Evolutionary conservation across 2,888 invertebrate genomes (phyloP).

Genomic region (Pseudoips prasinana): DNA sequence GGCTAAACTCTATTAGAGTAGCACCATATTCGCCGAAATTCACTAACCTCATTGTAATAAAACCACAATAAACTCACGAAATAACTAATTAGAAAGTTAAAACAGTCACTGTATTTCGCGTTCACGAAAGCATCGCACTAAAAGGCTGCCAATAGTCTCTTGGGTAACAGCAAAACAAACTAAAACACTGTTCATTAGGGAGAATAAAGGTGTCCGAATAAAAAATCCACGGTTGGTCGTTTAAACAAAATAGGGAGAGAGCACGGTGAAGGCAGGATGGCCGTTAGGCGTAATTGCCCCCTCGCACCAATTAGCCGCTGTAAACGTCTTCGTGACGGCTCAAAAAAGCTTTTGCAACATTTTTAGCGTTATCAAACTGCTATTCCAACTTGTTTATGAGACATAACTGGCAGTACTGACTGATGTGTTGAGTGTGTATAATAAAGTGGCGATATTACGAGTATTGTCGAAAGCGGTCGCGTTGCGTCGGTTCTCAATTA

Average conservation of each 20-base stretch:
- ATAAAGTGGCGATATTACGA: not conserved
- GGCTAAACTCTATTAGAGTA: too few species aligned
- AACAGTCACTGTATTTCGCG: too few species aligned
- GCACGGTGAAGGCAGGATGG: constrained; percentile 19
- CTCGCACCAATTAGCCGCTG: constrained; percentile 55
- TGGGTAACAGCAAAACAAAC: constrained; percentile 16
- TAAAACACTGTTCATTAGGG: constrained; percentile 27
- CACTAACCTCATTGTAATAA: too few species aligned
- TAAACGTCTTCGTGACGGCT: constrained; percentile 52
- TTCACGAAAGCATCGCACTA: not conserved
- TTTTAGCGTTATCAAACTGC: constrained; percentile 40
- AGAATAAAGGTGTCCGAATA: constrained; percentile 26
- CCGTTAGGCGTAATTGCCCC: constrained; percentile 55
- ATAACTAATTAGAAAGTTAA: too few species aligned
- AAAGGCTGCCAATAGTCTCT: not conserved
- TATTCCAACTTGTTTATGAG: constrained; percentile 30
- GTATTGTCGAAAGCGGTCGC: not conserved
- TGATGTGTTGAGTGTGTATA: constrained; percentile 20
- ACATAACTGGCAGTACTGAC: constrained; percentile 19
- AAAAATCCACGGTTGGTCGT: constrained; percentile 26
- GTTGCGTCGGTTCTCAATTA: too few species aligned
- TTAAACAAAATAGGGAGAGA: constrained; percentile 27
- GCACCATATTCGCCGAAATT: too few species aligned
- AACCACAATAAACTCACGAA: too few species aligned
- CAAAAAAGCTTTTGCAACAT: constrained; percentile 38